Evolutionary conservation across 2,113 vertebrate species (phyloP).

Genomic region (Rhinolophus sinicus): DNA sequence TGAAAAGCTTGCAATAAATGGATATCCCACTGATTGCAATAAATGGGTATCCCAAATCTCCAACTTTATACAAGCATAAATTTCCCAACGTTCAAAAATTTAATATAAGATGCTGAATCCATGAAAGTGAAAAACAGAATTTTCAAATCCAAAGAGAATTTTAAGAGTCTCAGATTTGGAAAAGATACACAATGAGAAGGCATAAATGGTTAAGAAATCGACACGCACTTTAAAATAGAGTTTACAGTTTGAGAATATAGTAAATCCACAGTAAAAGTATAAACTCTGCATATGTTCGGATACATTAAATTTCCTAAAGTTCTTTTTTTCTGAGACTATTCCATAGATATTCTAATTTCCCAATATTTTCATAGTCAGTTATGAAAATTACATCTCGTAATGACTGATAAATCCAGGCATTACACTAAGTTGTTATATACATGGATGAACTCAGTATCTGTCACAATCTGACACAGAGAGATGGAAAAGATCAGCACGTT

Average conservation of each 20-base stretch:
- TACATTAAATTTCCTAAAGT: neutral
- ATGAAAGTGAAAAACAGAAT: neutral
- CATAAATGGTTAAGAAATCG: neutral
- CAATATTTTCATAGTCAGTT: neutral
- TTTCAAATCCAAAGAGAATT: neutral
- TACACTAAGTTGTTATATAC: neutral
- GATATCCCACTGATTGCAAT: neutral
- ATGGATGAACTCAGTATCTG: neutral
- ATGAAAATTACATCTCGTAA: neutral
- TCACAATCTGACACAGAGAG: neutral
- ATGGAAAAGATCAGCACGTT: neutral
- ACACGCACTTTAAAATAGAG: neutral
- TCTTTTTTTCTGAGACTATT: neutral
- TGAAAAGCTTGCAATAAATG: neutral
- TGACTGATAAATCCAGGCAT: neutral
- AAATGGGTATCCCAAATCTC: neutral
- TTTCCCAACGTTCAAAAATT: neutral
- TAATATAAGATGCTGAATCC: neutral
- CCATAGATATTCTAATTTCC: neutral
- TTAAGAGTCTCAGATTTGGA: slow-evolving; percentile 6
- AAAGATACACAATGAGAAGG: neutral
- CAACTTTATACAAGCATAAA: neutral
- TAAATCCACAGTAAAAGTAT: neutral
- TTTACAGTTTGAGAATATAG: neutral
- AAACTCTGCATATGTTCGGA: neutral